Conservation (phyloP, 2,888 invertebrate species). For the Gandaritis pyraliata region DNA sequence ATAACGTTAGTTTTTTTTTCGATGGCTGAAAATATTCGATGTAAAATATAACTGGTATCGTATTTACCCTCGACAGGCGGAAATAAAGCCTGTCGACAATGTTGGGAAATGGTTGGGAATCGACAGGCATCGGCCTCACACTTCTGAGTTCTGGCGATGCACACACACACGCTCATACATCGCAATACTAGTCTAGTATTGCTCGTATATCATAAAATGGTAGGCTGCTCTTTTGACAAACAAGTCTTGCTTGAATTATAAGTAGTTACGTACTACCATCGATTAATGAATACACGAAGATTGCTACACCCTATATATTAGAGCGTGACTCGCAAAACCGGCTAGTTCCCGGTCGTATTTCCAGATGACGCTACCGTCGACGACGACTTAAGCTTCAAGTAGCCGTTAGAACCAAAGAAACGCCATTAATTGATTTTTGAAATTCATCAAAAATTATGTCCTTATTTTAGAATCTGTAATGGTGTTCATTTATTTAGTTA, state of each 20-base stretch:
- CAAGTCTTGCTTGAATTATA: too few relatives aligned
- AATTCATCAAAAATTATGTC: too few relatives aligned
- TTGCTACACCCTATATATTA: too few relatives aligned
- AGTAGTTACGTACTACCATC: not conserved
- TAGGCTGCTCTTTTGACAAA: not conserved
- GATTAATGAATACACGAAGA: too few relatives aligned
- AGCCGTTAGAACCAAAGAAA: too few relatives aligned
- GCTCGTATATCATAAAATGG: not conserved
- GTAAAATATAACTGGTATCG: slow-evolving; percentile 77
- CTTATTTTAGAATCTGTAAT: too few relatives aligned
- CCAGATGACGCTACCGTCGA: too few relatives aligned
- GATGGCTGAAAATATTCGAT: slow-evolving; percentile 69
- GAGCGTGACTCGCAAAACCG: too few relatives aligned
- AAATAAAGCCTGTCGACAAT: slow-evolving; percentile 71
- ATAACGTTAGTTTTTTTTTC: slow-evolving; percentile 53
- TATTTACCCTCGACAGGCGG: slow-evolving; percentile 77
- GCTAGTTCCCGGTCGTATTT: too few relatives aligned
- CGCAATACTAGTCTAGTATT: not conserved
- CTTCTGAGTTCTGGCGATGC: slow-evolving; percentile 22
- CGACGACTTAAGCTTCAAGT: too few relatives aligned
- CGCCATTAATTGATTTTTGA: too few relatives aligned
- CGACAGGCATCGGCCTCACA: slow-evolving; percentile 23
- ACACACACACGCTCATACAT: slow-evolving; percentile 15
- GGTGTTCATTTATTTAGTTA: too few relatives aligned
- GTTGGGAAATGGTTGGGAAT: slow-evolving; percentile 21